A percentile compares a stretch with the other conserved stretches of the same genome.
Conservation (phyloP, 1,140 invertebrate genomes). For the Trachymyrmex septentrionalis region DNA sequence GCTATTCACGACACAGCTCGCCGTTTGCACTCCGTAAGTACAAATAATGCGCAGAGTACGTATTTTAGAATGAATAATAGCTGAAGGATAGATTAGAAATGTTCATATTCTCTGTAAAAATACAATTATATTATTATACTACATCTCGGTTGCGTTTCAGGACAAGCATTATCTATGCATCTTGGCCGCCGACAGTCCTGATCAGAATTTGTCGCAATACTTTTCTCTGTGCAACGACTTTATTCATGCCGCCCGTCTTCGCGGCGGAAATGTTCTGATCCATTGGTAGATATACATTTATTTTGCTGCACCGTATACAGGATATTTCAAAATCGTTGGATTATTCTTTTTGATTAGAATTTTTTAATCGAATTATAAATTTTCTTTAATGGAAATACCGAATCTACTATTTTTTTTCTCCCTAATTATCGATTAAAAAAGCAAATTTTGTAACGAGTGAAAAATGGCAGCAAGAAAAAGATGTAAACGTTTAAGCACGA, state of each 20-base stretch:
- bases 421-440: not conserved
- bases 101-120: not conserved
- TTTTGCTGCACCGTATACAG: conserved; percentile 77
- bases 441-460: not conserved
- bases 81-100: not conserved
- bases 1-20: conserved; percentile 97
- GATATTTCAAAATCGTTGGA: not conserved
- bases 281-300: conserved; percentile 91
- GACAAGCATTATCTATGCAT: conserved; percentile 98
- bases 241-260: conserved; percentile 95
- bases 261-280: conserved; percentile 96
- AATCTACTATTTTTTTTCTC: not conserved
- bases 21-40: conserved; percentile 93
- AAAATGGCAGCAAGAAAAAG: not conserved
- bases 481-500: not conserved
- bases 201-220: conserved; percentile 97
- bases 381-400: not conserved
- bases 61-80: conserved; percentile 14
- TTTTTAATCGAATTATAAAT: conserved; percentile 10
- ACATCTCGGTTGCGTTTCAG: conserved; percentile 87
- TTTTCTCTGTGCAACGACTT: conserved; percentile 98
- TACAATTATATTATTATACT: not conserved
- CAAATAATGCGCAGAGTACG: not conserved
- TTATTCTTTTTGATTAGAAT: not conserved
- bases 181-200: conserved; percentile 96